Base-by-base conservation (phyloP, 2,113 vertebrate genomes). In the Pseudolaguvia tuberculata region DNA sequence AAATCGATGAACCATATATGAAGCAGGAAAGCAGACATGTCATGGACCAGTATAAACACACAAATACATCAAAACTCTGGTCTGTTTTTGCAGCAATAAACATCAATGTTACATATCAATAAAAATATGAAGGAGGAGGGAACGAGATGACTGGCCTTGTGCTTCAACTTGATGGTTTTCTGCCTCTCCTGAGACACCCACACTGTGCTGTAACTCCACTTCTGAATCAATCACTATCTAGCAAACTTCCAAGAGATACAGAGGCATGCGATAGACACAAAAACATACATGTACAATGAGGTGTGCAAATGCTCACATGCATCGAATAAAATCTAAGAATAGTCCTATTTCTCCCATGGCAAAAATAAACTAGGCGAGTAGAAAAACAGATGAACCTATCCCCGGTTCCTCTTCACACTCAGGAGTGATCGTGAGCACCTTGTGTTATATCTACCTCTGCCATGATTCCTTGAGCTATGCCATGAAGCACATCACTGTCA, bases 41-140 rank as follows among this genome's bases (percentile, higher is more conserved):
- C 85, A 86, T 85, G 88, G 87, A 87, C 85, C 83, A 81, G 87
- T 78, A 88, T 85, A 85, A 85, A 84, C 73, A 81, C 81, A 59
- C 56, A 59, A 59, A 72, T 72, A 50, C 82, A 72, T 65, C 70
- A 85, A 85, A 83, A 82, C 23, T 35, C 78, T 31, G 23, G 77
- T 79, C 86, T 87, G 84, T 87, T 88, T 88, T 83, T 82, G 75
- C 76, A 76, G 80, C 83, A 86, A 88, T 90, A 88, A 85, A 87
- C 86, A 87, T 84, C 82, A 83, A 79, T 85, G 85, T 88, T 88
- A 85, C 83, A 86, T 89, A 87, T 90, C 85, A 89, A 85, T 87
- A 86, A 86, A 84, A 76, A 84, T n/a, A 50, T 65, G 27, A 47
- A 62, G 18, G 68, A 27, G 78, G 75, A 76, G 78, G 81, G 80